Evolutionary conservation across 2,888 invertebrate genomes (phyloP), one percentile per base, ranked within the genome.

Genomic region (Anaspis maculata): DNA sequence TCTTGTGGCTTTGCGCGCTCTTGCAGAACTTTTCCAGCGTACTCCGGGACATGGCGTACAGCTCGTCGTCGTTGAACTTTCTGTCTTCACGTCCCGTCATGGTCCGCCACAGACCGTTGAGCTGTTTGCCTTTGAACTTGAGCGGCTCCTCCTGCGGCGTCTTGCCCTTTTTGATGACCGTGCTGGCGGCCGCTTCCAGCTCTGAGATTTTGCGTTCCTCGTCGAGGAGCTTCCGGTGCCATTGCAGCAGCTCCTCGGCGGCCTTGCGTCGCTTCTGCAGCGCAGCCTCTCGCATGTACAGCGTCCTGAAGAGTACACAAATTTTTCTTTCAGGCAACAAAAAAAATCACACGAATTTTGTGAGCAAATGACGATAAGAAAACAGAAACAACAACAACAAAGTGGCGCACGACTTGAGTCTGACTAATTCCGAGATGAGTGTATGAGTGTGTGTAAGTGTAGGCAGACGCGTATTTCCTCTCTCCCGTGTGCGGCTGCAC

Each of bases 181-280:
- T 48, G 29, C 50, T 61, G 10, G 63, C 62, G n/a, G 62, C 61
- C 40, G 56, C 56, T 55, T 73, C 72, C 48, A 73, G 54, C 48
- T 68, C 65, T 28, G 61, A 51, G 19, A 73, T 67, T 45, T 69
- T 67, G 32, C 61, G 62, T 56, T 73, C 73, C 58, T 73, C 72
- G 41, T 68, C 66, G 44, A 71, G 61, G 15, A 73, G 57, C 32
- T 68, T 66, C 42, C 67, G 67, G 56, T 72, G 70, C 71, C 72
- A 72, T 62, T 68, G 59, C 45, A 72, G 51, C 31, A 73, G 51
- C 39, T 67, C 67, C 52, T 72, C 70, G 21, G 69, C 70, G 44
- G 66, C 65, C 49, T 67, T 61, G 29, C 68, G 59, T 13, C 72
- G 62, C 45, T 65, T 63, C 32, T 62, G 58, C 31, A 72, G 52